A percentile compares a stretch with the other conserved stretches of the same genome.
These are phyloP conservation scores for Liparis tanakae DNA, from an alignment of 2,797 vertebrate species.

Conservation along the genomic window DNA sequence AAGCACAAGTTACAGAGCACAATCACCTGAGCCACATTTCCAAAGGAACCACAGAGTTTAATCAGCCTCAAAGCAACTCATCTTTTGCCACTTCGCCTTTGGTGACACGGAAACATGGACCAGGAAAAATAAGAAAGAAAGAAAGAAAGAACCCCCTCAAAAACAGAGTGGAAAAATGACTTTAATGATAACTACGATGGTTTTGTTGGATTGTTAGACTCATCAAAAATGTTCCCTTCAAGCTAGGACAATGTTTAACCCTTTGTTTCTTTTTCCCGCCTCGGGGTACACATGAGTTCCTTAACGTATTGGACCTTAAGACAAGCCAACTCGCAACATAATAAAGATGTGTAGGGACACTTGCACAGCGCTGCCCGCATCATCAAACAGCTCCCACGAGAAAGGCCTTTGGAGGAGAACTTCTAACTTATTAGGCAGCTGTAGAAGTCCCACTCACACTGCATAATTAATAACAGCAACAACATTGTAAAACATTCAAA, in stretches of 20 bases:
- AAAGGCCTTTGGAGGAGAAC: conserved; percentile 35
- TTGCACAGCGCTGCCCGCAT: conserved; percentile 47
- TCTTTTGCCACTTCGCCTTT: conserved; percentile 45
- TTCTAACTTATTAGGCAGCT: conserved; percentile 45
- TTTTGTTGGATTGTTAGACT: conserved; percentile 65
- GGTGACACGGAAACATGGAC: conserved; percentile 41
- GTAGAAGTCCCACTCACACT: conserved; percentile 13
- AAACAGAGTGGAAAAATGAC: conserved; percentile 54
- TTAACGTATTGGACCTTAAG: conserved; percentile 57
- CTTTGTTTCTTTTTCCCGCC: conserved; percentile 35
- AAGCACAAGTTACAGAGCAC: conserved; percentile 34
- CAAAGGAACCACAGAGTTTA: conserved; percentile 35
- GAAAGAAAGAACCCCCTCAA: conserved; percentile 1
- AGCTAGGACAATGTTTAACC: conserved; percentile 45
- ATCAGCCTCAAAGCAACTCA: conserved; percentile 39
- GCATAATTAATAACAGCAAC: conserved; percentile 44
- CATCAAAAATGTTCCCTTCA: conserved; percentile 58
- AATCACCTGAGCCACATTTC: conserved; percentile 33
- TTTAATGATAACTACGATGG: conserved; percentile 56
- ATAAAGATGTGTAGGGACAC: conserved; percentile 62
- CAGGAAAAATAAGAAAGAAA: conserved; percentile 13
- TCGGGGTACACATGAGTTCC: conserved; percentile 50
- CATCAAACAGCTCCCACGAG: conserved; percentile 35
- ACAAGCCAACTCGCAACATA: conserved; percentile 50
- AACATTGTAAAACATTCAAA: conserved; percentile 43